A percentile compares a stretch with the other conserved stretches of the same genome.
These are phyloP conservation scores for Haemorhous mexicanus DNA, from an alignment of 2,113 vertebrate species.

Conservation along the genomic window DNA sequence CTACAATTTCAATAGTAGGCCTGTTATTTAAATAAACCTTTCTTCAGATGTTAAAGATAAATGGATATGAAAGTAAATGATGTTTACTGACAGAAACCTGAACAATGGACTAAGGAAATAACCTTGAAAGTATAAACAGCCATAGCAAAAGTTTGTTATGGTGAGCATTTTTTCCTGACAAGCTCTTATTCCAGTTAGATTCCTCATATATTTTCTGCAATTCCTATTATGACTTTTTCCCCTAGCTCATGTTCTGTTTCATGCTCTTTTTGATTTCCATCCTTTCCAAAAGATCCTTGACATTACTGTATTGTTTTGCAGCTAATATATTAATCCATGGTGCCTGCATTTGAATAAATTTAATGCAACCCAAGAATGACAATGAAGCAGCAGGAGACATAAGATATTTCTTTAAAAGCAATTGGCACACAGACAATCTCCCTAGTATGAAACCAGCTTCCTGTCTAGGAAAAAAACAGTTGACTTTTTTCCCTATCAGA, in stretches of 20 bases:
- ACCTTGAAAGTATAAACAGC: neutral
- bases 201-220: neutral
- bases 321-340: neutral
- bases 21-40: constrained; percentile 2
- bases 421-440: neutral
- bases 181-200: neutral
- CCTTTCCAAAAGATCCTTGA: neutral
- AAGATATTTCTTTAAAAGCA: neutral
- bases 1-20: neutral
- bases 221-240: neutral
- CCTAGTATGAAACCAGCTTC: neutral
- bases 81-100: neutral
- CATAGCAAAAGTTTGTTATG: neutral
- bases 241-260: neutral
- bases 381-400: neutral
- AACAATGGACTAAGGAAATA: neutral
- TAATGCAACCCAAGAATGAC: neutral
- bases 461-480: neutral
- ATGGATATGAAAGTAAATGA: neutral
- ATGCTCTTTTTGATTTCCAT: neutral
- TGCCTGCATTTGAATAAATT: neutral
- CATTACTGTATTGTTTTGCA: neutral
- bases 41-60: neutral
- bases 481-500: neutral
- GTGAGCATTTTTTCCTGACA: neutral